These are phyloP conservation scores for Yasuhikotakia modesta DNA, from an alignment of 2,797 vertebrate species.

Conservation along the genomic window DNA sequence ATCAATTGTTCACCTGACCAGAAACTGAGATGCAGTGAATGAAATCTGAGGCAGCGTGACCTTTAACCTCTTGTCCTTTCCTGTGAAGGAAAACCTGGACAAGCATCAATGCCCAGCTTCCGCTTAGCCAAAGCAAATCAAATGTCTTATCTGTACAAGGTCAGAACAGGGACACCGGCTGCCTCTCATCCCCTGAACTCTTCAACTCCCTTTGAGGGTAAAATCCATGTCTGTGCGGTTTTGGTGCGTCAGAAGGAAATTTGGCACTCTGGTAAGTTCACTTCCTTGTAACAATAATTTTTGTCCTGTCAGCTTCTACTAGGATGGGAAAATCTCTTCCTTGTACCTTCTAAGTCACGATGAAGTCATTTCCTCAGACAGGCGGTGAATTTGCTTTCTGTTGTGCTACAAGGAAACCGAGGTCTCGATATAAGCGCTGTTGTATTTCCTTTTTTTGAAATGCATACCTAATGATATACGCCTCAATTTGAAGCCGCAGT, in stretches of 20 bases:
- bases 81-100: conserved; percentile 31
- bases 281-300: conserved; percentile 4
- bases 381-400: conserved; percentile 21
- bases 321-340: background rate
- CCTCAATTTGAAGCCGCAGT: conserved; percentile 13
- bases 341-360: background rate
- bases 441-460: conserved; percentile 7
- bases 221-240: background rate
- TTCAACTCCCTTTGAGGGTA: background rate
- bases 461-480: conserved; percentile 19
- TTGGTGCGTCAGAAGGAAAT: conserved; percentile 9
- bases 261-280: background rate
- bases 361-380: conserved; percentile 5
- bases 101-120: conserved; percentile 19
- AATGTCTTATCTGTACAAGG: conserved; percentile 38
- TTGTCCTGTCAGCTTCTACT: background rate
- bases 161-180: conserved; percentile 31
- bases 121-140: conserved; percentile 23
- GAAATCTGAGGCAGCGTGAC: conserved; percentile 5
- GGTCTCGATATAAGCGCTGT: background rate
- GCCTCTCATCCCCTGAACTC: conserved; percentile 26
- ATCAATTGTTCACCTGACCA: conserved; percentile 3
- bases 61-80: conserved; percentile 34
- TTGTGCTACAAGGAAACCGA: conserved; percentile 14
- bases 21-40: conserved; percentile 1